Evolutionary conservation across 2,888 invertebrate genomes (phyloP).

Genomic region (Callosobruchus maculatus): DNA sequence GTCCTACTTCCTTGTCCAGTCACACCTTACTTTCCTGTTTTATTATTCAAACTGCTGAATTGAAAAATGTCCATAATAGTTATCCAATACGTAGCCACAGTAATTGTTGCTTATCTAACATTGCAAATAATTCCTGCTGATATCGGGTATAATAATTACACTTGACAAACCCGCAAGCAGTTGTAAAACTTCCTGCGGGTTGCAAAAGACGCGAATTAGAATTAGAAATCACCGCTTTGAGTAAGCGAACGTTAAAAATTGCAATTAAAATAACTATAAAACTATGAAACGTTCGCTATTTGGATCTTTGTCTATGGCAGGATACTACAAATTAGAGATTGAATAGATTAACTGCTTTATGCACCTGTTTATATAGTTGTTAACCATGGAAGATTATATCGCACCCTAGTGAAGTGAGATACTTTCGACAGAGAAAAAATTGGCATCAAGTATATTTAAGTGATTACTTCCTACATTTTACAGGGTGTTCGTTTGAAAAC

Average conservation of each 20-base stretch:
- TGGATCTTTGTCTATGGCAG: background rate
- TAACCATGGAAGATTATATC: background rate
- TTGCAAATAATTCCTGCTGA: background rate
- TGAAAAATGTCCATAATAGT: background rate
- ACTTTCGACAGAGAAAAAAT: background rate
- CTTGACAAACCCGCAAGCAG: background rate
- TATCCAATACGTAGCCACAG: background rate
- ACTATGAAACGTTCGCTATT: background rate
- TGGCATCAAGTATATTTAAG: background rate
- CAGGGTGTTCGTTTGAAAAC: too few species aligned
- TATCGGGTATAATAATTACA: background rate
- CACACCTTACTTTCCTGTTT: background rate
- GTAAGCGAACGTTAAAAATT: background rate
- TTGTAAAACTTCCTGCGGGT: background rate
- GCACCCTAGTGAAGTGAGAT: background rate
- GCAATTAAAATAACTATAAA: background rate
- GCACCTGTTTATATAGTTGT: background rate
- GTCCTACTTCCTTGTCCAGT: background rate
- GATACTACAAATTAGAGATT: background rate
- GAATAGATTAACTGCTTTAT: background rate
- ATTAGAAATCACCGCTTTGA: background rate
- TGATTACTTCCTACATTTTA: background rate
- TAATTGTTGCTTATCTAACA: background rate
- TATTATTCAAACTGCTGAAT: background rate
- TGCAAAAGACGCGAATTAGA: background rate